Evolutionary conservation across 2,113 vertebrate genomes (phyloP), one percentile per base, ranked within the genome.

Genomic region (Pungitius pungitius): DNA sequence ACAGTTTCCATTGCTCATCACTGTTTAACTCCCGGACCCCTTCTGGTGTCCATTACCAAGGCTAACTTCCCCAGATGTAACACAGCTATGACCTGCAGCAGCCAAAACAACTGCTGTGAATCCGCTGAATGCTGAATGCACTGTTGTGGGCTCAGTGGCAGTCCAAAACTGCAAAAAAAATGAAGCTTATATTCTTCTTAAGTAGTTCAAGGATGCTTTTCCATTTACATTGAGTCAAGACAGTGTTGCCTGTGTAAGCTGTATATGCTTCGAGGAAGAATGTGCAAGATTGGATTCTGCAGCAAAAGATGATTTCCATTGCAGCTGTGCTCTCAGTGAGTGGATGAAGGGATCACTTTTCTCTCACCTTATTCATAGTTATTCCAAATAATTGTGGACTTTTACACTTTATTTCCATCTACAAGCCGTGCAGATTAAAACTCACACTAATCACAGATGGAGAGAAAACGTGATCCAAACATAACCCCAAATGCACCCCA

Each of bases 1-100:
- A 79, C 90, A 90, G 89, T 92, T 92, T 92, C 90, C 89, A 91
- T 91, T 90, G 89, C 91, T 90, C 90, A 90, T 92, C 91, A 80
- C 87, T 88, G 89, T 85, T 91, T 88, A 90, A 89, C 78, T 91
- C 81, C 73, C 87, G 59, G 75, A 76, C 75, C 81, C 87, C 90
- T 89, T 89, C 89, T 92, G 90, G 91, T 89, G 83, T 90, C 81
- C 80, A 92, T 92, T 90, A 92, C 78, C 83, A 86, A 82, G 87
- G 80, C 87, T 80, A 89, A 89, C 87, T 87, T 90, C 72, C 83
- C 73, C 88, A 89, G 87, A 91, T 92, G 89, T 90, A 91, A 91
- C 87, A 87, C 86, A 66, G 54, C 73, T 78, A 70, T 85, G 89
- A 91, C 89, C 88, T 80, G 84, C 66, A 87, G 83, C 80, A 88